A percentile compares a stretch with the other conserved stretches of the same genome.
These are phyloP conservation scores for Isoperla grammatica DNA, from an alignment of 2,888 invertebrate genomes.

Conservation along the genomic window DNA sequence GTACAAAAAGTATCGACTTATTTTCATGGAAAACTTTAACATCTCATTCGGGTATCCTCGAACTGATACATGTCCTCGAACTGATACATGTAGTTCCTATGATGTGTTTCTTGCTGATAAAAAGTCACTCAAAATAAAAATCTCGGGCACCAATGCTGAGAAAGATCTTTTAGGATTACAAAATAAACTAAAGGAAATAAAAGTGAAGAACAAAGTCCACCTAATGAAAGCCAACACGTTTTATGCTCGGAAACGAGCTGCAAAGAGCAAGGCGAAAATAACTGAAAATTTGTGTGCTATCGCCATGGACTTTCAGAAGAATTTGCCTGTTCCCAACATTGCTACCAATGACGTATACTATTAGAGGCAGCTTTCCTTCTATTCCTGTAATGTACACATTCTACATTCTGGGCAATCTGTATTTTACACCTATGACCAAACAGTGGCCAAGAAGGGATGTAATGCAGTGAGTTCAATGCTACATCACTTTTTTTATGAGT, in stretches of 20 bases:
- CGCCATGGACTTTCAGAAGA: slow-evolving; percentile 10
- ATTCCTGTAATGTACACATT: slow-evolving; percentile 14
- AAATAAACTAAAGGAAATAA: too few relatives aligned
- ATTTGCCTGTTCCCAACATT: slow-evolving; percentile 8
- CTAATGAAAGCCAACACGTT: too few relatives aligned
- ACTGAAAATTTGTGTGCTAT: background rate
- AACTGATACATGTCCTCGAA: background rate
- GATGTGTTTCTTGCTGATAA: too few relatives aligned
- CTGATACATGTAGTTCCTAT: too few relatives aligned
- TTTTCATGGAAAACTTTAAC: background rate
- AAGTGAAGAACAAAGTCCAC: too few relatives aligned
- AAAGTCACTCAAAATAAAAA: too few relatives aligned
- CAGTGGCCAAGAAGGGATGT: background rate
- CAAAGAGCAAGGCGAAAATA: too few relatives aligned
- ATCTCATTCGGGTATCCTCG: background rate
- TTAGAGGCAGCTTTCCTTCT: background rate
- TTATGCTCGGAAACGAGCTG: too few relatives aligned
- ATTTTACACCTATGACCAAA: slow-evolving; percentile 1
- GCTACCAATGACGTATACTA: background rate
- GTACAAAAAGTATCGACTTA: background rate
- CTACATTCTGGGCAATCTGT: slow-evolving; percentile 1
- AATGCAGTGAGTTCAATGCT: background rate
- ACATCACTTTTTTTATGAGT: slow-evolving; percentile 6
- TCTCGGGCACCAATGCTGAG: too few relatives aligned
- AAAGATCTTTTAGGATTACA: too few relatives aligned